phyloP scores from a whole-genome alignment of 2,888 invertebrate species.

The Belgica antarctica region DNA sequence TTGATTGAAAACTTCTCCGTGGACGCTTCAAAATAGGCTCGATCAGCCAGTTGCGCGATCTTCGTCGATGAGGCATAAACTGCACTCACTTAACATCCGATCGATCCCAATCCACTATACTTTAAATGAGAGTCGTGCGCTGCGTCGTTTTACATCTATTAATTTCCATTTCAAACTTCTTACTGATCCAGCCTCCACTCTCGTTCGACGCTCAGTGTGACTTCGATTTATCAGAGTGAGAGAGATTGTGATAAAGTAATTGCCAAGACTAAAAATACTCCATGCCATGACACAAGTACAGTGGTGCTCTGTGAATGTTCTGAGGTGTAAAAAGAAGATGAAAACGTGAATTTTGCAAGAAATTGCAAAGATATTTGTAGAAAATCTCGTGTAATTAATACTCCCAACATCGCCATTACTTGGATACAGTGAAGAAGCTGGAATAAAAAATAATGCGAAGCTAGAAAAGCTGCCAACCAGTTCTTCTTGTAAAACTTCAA shows the following conservation, averaged over 20 bases:
- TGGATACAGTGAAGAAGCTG: too few relatives aligned
- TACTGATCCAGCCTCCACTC: neutral
- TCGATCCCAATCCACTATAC: neutral
- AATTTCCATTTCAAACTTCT: slow-evolving; percentile 16
- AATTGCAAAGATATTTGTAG: too few relatives aligned
- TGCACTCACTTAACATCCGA: neutral
- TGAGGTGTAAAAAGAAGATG: too few relatives aligned
- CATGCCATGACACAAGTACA: too few relatives aligned
- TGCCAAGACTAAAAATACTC: too few relatives aligned
- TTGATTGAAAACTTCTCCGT: slow-evolving; percentile 31
- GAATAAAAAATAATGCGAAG: too few relatives aligned
- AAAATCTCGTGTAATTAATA: too few relatives aligned
- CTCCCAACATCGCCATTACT: too few relatives aligned
- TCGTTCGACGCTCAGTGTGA: slow-evolving; percentile 32
- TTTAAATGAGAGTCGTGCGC: slow-evolving; percentile 9
- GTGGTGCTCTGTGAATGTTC: too few relatives aligned
- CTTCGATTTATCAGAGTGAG: slow-evolving; percentile 40
- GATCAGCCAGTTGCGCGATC: neutral
- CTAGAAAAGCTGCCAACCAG: too few relatives aligned
- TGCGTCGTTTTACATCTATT: neutral
- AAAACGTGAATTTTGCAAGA: too few relatives aligned
- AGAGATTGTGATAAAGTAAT: slow-evolving; percentile 4
- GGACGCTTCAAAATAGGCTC: slow-evolving; percentile 6
- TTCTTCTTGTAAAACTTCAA: too few relatives aligned
- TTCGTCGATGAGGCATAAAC: neutral